Evolutionary conservation across 2,797 vertebrate genomes (phyloP).

Genomic region (Vipera latastei): DNA sequence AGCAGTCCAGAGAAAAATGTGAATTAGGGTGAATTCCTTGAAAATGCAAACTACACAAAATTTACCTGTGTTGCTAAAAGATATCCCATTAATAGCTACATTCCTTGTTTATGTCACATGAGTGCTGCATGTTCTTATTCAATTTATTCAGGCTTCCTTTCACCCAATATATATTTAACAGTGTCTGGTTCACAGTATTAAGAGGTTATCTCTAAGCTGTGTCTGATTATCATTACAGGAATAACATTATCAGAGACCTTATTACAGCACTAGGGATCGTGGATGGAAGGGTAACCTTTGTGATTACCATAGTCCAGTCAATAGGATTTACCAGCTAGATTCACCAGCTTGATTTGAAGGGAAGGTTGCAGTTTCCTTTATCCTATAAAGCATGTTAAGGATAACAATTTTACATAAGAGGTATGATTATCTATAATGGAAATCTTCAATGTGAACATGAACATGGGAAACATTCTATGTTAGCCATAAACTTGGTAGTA

Average conservation of each 20-base stretch:
- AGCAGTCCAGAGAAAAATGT: not conserved
- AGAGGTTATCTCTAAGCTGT: not conserved
- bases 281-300: not conserved
- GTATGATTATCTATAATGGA: not conserved
- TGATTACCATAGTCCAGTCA: not conserved
- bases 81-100: not conserved
- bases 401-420: not conserved
- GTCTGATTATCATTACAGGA: not conserved
- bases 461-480: not conserved
- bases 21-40: not conserved
- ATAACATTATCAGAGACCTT: not conserved
- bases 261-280: not conserved
- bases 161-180: not conserved
- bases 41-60: not conserved
- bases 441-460: not conserved
- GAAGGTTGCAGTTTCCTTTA: not conserved
- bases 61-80: not conserved
- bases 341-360: not conserved
- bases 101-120: not conserved
- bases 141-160: not conserved
- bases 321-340: not conserved
- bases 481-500: not conserved
- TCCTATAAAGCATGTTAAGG: not conserved
- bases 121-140: not conserved
- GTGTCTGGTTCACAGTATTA: not conserved